phyloP scores from a whole-genome alignment of 2,888 invertebrate genomes.

The Pyrocoelia pectoralis region DNA sequence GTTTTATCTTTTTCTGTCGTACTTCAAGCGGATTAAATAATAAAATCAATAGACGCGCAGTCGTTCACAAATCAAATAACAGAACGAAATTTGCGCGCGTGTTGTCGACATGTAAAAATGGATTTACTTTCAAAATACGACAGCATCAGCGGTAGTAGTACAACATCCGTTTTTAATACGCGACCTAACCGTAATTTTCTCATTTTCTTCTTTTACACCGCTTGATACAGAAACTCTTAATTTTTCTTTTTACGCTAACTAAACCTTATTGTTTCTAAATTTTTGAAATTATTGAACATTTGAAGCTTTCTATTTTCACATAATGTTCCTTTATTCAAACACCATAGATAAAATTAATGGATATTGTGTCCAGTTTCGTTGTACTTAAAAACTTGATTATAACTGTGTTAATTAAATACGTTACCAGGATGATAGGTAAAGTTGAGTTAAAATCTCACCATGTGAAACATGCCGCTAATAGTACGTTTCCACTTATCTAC shows the following conservation, averaged over 20 bases:
- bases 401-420: neutral
- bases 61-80: constrained; percentile 38
- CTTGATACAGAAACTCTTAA: neutral
- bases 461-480: constrained; percentile 21
- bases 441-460: neutral
- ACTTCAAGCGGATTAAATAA: constrained; percentile 35
- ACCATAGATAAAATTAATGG: neutral
- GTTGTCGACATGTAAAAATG: constrained; percentile 38
- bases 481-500: constrained; percentile 25
- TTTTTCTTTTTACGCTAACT: too few species aligned
- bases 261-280: too few species aligned
- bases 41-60: constrained; percentile 38
- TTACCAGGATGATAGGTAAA: neutral
- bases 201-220: constrained; percentile 12
- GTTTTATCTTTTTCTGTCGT: constrained; percentile 20
- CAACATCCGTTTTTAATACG: constrained; percentile 21
- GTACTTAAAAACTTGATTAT: neutral
- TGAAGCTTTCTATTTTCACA: neutral
- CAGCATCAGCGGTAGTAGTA: constrained; percentile 19
- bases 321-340: neutral
- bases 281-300: too few species aligned
- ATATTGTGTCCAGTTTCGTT: neutral
- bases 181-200: constrained; percentile 13
- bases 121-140: constrained; percentile 34
- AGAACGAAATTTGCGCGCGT: constrained; percentile 37